Evolutionary conservation across 64 coral and sea anemone genomes (phyloP).

Genomic region (Montipora cactus): DNA sequence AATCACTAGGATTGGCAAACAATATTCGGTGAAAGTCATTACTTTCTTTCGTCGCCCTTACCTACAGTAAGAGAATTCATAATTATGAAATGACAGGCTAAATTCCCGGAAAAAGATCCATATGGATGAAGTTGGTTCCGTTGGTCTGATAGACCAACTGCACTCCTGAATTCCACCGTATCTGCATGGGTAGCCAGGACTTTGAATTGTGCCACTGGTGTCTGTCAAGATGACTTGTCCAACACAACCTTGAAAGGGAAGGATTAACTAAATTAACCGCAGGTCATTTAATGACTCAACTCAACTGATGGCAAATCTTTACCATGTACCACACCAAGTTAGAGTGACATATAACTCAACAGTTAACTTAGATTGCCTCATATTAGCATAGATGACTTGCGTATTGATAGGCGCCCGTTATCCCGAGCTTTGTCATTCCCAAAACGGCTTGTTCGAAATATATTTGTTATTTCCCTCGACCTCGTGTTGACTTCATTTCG

Average conservation of each 20-base stretch:
- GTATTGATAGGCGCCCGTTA: no score
- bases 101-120: not conserved
- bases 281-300: no score
- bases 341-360: no score
- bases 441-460: no score
- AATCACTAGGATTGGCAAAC: no score
- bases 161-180: constrained; percentile 1
- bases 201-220: constrained; percentile 1
- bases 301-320: not conserved
- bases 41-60: not conserved
- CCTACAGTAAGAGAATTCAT: not conserved
- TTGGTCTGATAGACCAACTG: constrained; percentile 9
- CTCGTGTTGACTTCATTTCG: no score
- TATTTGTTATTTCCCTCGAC: no score
- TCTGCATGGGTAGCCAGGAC: not conserved
- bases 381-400: no score
- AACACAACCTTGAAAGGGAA: not conserved
- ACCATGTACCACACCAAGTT: not conserved
- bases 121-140: not conserved
- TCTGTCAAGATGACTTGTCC: not conserved
- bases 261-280: not conserved
- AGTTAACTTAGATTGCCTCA: no score
- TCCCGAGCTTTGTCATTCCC: no score
- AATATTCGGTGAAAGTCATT: no score
- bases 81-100: not conserved